A percentile compares a stretch with the other conserved stretches of the same genome.
Evolutionary conservation across 1,140 invertebrate species (phyloP).

Genomic region (Neodiprion fabricii): DNA sequence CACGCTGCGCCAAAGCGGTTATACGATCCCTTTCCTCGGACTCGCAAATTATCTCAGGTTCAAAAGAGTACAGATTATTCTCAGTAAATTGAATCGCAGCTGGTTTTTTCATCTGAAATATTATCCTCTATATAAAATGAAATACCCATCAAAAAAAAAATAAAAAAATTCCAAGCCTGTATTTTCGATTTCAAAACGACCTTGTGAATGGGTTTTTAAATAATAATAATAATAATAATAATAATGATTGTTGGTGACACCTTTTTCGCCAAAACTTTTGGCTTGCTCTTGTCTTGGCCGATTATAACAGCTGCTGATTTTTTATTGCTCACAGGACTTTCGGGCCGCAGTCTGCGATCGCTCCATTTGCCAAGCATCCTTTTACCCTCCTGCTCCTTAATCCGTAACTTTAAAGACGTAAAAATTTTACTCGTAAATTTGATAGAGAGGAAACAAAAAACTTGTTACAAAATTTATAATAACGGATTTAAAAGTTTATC

Average conservation of each 20-base stretch:
- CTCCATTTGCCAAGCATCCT: conserved; percentile 37
- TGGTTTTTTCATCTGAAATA: conserved; percentile 20
- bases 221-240: neutral
- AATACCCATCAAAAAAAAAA: conserved; percentile 8
- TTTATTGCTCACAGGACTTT: conserved; percentile 31
- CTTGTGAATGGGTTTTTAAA: conserved; percentile 16
- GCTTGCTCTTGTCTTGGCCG: neutral
- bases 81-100: conserved; percentile 8
- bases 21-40: conserved; percentile 70
- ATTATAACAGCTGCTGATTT: conserved; percentile 8
- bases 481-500: neutral
- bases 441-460: conserved; percentile 9
- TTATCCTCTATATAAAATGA: conserved; percentile 20
- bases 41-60: conserved; percentile 69
- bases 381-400: conserved; percentile 45
- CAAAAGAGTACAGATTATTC: conserved; percentile 57
- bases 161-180: too few relatives aligned
- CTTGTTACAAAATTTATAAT: neutral
- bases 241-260: neutral
- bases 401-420: conserved; percentile 32
- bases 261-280: neutral
- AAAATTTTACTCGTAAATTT: neutral
- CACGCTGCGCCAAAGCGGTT: conserved; percentile 65
- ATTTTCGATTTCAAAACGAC: too few relatives aligned
- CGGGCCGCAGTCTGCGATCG: conserved; percentile 38